Conservation (phyloP, 2,888 invertebrate genomes). For the Hypsopygia costalis region DNA sequence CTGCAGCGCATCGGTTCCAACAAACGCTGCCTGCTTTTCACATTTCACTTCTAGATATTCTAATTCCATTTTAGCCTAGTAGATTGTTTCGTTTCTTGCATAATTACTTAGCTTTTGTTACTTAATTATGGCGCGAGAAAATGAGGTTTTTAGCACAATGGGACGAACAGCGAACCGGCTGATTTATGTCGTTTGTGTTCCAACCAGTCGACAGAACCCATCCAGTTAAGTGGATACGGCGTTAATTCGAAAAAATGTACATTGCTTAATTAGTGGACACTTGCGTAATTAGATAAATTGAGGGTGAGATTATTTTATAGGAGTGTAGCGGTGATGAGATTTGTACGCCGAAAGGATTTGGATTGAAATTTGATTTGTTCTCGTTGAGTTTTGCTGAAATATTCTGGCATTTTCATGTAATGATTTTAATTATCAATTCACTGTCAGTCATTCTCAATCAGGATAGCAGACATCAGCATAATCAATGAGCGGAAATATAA, state of each 20-base stretch:
- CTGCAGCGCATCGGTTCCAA: too few species aligned
- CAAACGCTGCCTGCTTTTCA: too few species aligned
- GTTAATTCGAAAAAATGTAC: not conserved
- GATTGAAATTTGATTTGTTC: too few species aligned
- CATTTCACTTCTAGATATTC: not conserved
- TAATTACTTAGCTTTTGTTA: constrained; percentile 71
- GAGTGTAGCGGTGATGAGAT: too few species aligned
- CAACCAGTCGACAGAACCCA: not conserved
- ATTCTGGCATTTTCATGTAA: too few species aligned
- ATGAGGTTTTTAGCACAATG: constrained; percentile 60
- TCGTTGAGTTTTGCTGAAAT: too few species aligned
- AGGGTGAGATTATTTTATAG: not conserved
- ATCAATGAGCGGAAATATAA: too few species aligned
- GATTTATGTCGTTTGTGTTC: constrained; percentile 34
- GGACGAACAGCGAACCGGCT: constrained; percentile 39
- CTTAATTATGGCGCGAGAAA: constrained; percentile 58
- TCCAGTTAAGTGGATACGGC: not conserved
- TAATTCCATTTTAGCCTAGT: constrained; percentile 25
- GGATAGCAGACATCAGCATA: too few species aligned
- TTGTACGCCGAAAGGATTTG: too few species aligned
- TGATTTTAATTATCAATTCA: too few species aligned
- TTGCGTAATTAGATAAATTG: not conserved
- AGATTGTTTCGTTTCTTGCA: constrained; percentile 67
- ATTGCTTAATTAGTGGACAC: not conserved
- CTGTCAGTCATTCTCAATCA: too few species aligned